Percentiles rank a stretch among this genome's conserved stretches.
phyloP scores from a whole-genome alignment of 2,888 invertebrate genomes.

The Apamea monoglypha region DNA sequence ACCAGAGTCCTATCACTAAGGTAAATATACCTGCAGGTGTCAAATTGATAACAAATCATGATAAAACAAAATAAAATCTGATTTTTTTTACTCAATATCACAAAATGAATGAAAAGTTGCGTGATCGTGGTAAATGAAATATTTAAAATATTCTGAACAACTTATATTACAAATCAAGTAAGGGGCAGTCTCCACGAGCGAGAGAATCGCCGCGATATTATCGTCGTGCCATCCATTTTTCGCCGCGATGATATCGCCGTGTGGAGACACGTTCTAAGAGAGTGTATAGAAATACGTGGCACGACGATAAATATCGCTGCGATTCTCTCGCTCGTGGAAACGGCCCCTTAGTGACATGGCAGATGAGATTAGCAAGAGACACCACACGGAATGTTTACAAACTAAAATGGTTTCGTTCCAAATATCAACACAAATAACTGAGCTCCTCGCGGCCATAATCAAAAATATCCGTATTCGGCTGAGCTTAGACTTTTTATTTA shows the following conservation, averaged over 20 bases:
- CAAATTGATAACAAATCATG: not conserved
- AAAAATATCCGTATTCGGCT: not conserved
- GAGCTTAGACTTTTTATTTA: not conserved
- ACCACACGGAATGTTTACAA: not conserved
- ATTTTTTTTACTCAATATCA: not conserved
- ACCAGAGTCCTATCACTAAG: constrained; percentile 98
- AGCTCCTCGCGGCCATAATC: not conserved
- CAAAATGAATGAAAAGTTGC: not conserved
- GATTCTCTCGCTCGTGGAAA: too few relatives aligned
- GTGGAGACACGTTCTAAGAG: too few relatives aligned
- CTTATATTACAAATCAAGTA: too few relatives aligned
- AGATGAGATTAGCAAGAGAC: not conserved
- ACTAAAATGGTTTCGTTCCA: not conserved
- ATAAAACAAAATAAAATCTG: not conserved
- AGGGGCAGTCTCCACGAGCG: too few relatives aligned
- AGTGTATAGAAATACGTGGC: too few relatives aligned
- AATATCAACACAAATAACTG: not conserved
- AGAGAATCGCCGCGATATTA: too few relatives aligned
- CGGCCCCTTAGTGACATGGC: too few relatives aligned
- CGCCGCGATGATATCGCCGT: too few relatives aligned
- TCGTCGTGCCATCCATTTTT: too few relatives aligned
- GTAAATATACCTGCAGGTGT: constrained; percentile 82
- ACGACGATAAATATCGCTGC: too few relatives aligned
- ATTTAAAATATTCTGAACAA: not conserved
- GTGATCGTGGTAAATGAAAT: not conserved